phyloP scores from a whole-genome alignment of 35 echinoderm and acorn worm species.

The Hemicentrotus pulcherrimus region DNA sequence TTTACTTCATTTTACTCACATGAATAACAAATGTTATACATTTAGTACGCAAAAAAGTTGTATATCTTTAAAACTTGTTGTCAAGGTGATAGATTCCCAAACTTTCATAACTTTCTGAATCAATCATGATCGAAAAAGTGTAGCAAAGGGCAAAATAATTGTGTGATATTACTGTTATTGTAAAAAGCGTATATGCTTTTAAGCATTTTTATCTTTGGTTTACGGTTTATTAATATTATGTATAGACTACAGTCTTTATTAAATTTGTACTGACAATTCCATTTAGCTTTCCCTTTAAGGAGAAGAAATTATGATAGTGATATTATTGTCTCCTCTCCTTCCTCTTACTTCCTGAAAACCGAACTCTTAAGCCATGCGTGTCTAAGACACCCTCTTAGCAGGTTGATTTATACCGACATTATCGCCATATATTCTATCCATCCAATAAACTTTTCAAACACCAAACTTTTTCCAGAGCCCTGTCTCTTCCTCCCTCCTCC shows the following conservation, averaged over 20 bases:
- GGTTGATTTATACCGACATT: background rate
- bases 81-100: too few relatives aligned
- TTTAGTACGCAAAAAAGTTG: too few relatives aligned
- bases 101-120: too few relatives aligned
- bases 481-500: background rate
- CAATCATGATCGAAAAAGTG: too few relatives aligned
- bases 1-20: too few relatives aligned
- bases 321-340: background rate
- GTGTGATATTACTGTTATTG: too few relatives aligned
- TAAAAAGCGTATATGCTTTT: too few relatives aligned
- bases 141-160: too few relatives aligned
- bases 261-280: background rate
- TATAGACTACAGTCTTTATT: background rate
- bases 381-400: slow-evolving; percentile 7
- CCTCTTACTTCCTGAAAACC: background rate
- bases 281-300: background rate
- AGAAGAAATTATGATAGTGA: background rate
- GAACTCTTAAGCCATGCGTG: background rate
- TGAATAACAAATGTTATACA: too few relatives aligned
- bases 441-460: slow-evolving; percentile 19
- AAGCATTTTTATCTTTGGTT: too few relatives aligned
- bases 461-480: background rate
- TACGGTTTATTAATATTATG: background rate
- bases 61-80: too few relatives aligned
- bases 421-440: slow-evolving; percentile 2